Evolutionary conservation across 2,113 vertebrate species (phyloP), one percentile per base, ranked within the genome.

Genomic region (Equus quagga): DNA sequence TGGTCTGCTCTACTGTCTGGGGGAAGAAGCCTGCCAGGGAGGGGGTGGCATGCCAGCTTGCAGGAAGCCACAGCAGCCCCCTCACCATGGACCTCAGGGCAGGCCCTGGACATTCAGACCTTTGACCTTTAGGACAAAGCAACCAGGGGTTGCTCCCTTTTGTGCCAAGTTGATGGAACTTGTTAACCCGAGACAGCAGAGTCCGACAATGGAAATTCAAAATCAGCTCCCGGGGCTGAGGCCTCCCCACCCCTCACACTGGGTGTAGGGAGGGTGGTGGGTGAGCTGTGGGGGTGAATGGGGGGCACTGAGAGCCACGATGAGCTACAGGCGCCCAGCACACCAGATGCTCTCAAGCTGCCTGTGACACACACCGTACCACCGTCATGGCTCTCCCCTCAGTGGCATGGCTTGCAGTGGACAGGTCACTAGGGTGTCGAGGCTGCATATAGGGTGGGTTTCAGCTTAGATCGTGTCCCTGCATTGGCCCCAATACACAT

Each of bases 71-170:
- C 14, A 15, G 36, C 14, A 17, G 79, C 33, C 4, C 6, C 33
- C 31, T n/a, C 14, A 8, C 26, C 1, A 44, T 6, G 23, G 36
- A 33, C 5, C 56, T 28, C 10, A 18, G 80, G 18, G 70, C 2
- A 13, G 26, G 31, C 21, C 54, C 13, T 18, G 15, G 33, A 46
- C 31, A 19, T 31, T 65, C 72, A 28, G 36, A 54, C 36, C 72
- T 72, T 17, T 14, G 51, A 69, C 64, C 82, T 65, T 12, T 3
- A 58, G 79, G 62, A 78, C 36, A 36, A 7, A 75, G 58, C 65
- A 62, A 33, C 8, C 23, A 12, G 36, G n/a, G 36, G 64, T 7
- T 3, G 0, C 49, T 26, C 7, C 31, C 24, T n/a, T 21, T 1
- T 2, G 24, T 58, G 80, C 5, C 6, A 8, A 46, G 46, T 21